A percentile compares a stretch with the other conserved stretches of the same genome.
phyloP scores from a whole-genome alignment of 2,797 vertebrate genomes.

The Momotus momota region DNA sequence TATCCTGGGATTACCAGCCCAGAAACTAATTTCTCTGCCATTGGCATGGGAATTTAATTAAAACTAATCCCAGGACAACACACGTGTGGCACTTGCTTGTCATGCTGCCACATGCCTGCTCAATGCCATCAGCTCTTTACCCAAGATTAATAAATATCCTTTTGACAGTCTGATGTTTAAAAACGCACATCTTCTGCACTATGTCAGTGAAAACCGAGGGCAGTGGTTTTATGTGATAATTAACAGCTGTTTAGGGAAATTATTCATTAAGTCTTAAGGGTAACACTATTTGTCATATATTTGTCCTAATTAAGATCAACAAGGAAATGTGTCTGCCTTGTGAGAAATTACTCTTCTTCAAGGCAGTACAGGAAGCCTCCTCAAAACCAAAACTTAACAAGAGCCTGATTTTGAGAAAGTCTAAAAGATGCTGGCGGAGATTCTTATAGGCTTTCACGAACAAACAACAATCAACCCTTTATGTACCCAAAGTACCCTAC shows the following conservation, averaged over 20 bases:
- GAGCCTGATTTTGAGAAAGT: background rate
- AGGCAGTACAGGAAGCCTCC: background rate
- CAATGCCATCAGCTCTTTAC: background rate
- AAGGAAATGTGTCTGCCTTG: background rate
- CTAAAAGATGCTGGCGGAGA: background rate
- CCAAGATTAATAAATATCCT: background rate
- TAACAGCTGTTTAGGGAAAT: background rate
- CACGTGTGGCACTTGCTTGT: background rate
- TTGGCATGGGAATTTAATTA: background rate
- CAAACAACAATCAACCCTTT: background rate
- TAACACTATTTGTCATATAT: background rate
- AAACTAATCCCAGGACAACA: background rate
- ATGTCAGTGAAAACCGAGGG: background rate
- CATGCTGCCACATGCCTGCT: background rate
- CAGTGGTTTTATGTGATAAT: background rate
- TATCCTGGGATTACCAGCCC: background rate
- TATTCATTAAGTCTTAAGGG: constrained; percentile 15
- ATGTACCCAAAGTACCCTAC: background rate
- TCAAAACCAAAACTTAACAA: background rate
- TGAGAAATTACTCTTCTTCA: background rate
- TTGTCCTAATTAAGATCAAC: background rate
- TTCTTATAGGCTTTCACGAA: background rate
- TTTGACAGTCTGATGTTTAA: background rate
- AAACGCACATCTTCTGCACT: background rate
- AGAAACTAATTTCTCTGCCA: background rate